Evolutionary conservation across 2,888 invertebrate genomes (phyloP).

Genomic region (Thymelicus lineola): DNA sequence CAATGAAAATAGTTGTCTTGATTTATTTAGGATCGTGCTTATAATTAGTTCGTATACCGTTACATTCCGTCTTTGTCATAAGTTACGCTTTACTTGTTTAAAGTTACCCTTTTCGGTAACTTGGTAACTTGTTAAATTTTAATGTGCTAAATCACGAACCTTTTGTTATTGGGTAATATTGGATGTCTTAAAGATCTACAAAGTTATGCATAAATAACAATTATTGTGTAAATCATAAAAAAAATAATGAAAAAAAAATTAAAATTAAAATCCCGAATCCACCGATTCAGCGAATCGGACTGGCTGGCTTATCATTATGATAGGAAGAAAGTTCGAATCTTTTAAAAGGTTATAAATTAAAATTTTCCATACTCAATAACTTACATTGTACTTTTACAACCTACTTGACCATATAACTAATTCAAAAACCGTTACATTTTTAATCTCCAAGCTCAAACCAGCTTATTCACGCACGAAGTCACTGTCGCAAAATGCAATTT

Average conservation of each 20-base stretch:
- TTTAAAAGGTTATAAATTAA: too few relatives aligned
- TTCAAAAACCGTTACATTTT: constrained; percentile 14
- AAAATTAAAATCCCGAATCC: too few relatives aligned
- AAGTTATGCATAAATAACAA: too few relatives aligned
- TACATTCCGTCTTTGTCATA: constrained; percentile 34
- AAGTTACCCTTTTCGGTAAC: constrained; percentile 44
- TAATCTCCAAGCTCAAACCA: constrained; percentile 36
- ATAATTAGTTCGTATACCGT: constrained; percentile 5
- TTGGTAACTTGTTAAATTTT: constrained; percentile 48
- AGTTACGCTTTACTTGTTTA: constrained; percentile 46
- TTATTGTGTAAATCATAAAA: too few relatives aligned
- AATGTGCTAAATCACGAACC: constrained; percentile 50
- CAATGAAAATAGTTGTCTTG: constrained; percentile 2
- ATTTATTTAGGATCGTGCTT: constrained; percentile 15
- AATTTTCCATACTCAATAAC: too few relatives aligned
- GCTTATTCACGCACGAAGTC: constrained; percentile 69
- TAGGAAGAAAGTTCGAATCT: too few relatives aligned
- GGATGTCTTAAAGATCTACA: too few relatives aligned
- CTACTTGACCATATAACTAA: background rate
- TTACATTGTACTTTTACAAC: too few relatives aligned
- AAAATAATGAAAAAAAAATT: too few relatives aligned
- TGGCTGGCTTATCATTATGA: too few relatives aligned
- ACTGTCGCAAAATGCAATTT: constrained; percentile 80
- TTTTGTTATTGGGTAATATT: constrained; percentile 39
- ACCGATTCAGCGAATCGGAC: too few relatives aligned